These are phyloP conservation scores for Pegoplata infirma DNA, from an alignment of 2,888 invertebrate genomes.

Conservation along the genomic window DNA sequence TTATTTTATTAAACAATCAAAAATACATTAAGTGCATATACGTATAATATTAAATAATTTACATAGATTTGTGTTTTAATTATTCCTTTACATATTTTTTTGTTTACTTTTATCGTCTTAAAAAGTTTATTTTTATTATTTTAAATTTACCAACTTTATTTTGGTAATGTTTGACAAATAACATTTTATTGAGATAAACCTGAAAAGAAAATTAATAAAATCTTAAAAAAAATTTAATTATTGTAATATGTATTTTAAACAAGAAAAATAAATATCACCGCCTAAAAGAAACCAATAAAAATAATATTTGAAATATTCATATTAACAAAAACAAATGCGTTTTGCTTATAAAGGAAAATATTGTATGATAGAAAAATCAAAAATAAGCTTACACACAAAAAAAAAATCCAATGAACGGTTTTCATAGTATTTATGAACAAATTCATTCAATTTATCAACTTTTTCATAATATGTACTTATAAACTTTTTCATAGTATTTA, in stretches of 20 bases:
- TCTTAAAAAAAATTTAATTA: conserved; percentile 6
- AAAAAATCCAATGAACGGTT: no score
- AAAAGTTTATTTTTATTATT: no score
- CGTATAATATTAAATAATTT: not conserved
- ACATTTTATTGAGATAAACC: not conserved
- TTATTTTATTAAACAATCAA: not conserved
- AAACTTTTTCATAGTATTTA: no score
- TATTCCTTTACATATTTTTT: not conserved
- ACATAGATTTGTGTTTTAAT: not conserved
- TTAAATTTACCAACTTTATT: no score
- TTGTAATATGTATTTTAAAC: conserved; percentile 31
- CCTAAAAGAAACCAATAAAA: conserved; percentile 49
- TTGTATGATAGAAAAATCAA: no score
- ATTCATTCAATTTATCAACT: no score
- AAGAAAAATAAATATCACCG: conserved; percentile 30
- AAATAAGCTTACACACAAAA: no score
- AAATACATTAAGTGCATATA: not conserved
- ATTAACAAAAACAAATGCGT: conserved; percentile 14
- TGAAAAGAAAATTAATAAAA: not conserved
- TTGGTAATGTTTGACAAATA: conserved; percentile 31
- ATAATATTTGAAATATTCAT: conserved; percentile 43
- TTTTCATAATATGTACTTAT: no score
- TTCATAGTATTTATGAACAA: no score
- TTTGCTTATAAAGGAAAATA: no score
- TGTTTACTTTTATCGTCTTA: no score